Percentiles rank a stretch among this genome's conserved stretches.
phyloP scores from a whole-genome alignment of 2,888 invertebrate genomes.

The Clusia tigrina region DNA sequence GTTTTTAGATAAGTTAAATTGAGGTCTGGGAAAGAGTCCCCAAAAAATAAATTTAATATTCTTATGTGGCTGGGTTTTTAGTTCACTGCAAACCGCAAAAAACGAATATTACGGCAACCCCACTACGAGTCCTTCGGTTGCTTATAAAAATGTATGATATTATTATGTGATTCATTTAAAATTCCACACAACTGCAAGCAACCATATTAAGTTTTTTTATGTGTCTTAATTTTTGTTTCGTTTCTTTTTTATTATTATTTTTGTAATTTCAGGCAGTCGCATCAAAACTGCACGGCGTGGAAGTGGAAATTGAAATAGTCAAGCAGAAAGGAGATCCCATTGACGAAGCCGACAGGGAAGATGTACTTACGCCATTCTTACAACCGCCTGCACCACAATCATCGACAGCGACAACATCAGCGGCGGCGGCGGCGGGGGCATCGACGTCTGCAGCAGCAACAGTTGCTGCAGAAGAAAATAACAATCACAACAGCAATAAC shows the following conservation, averaged over 20 bases:
- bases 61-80: too few relatives aligned
- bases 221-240: not conserved
- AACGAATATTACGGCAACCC: too few relatives aligned
- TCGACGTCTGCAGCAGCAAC: constrained; percentile 29
- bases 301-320: constrained; percentile 89
- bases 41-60: too few relatives aligned
- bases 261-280: constrained; percentile 90
- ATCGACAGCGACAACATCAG: constrained; percentile 33
- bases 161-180: too few relatives aligned
- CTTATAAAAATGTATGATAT: too few relatives aligned
- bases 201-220: not conserved
- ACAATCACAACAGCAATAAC: constrained; percentile 51
- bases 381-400: constrained; percentile 28
- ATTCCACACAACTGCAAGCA: too few relatives aligned
- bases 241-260: constrained; percentile 9
- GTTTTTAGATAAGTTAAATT: too few relatives aligned
- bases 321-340: constrained; percentile 81
- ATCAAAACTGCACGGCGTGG: constrained; percentile 88
- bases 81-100: too few relatives aligned
- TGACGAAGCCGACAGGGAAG: constrained; percentile 56
- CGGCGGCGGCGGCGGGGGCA: constrained; percentile 17
- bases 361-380: constrained; percentile 42
- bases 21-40: too few relatives aligned
- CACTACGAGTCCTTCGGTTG: too few relatives aligned
- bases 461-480: constrained; percentile 44